These are phyloP conservation scores for Emmelina monodactyla DNA, from an alignment of 2,888 invertebrate genomes.

Conservation along the genomic window DNA sequence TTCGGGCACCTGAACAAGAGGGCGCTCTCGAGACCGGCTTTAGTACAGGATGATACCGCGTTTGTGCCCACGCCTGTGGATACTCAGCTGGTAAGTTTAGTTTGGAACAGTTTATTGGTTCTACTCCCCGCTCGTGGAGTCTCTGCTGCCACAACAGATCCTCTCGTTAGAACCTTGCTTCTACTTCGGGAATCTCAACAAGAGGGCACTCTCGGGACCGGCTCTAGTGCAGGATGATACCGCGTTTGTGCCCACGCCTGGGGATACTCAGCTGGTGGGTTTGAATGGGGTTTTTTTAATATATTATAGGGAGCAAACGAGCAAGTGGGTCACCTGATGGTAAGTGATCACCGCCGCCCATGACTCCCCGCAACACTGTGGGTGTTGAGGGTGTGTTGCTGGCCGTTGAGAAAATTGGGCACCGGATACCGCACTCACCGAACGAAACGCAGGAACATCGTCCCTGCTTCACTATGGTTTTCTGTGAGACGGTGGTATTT, in stretches of 20 bases:
- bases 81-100: constrained; percentile 81
- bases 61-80: constrained; percentile 97
- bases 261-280: constrained; percentile 86
- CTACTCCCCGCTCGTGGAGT: constrained; percentile 95
- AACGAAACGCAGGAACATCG: too few species aligned
- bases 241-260: constrained; percentile 94
- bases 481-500: too few species aligned
- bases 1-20: constrained; percentile 95
- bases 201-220: constrained; percentile 92
- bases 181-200: constrained; percentile 94
- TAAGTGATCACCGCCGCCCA: too few species aligned
- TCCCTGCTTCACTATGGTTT: too few species aligned
- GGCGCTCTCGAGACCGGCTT: constrained; percentile 90
- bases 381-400: too few species aligned
- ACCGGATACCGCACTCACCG: too few species aligned
- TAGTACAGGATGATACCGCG: constrained; percentile 89
- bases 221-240: constrained; percentile 89
- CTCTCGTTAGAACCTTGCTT: constrained; percentile 95
- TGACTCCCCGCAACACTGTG: too few species aligned
- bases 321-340: too few species aligned
- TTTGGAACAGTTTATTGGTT: too few species aligned
- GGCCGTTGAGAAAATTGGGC: too few species aligned
- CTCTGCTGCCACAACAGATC: constrained; percentile 90
- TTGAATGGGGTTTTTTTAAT: too few species aligned
- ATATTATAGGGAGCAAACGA: too few species aligned